These are phyloP conservation scores for Gephyroberyx darwinii DNA, from an alignment of 2,797 vertebrate species.

Conservation along the genomic window DNA sequence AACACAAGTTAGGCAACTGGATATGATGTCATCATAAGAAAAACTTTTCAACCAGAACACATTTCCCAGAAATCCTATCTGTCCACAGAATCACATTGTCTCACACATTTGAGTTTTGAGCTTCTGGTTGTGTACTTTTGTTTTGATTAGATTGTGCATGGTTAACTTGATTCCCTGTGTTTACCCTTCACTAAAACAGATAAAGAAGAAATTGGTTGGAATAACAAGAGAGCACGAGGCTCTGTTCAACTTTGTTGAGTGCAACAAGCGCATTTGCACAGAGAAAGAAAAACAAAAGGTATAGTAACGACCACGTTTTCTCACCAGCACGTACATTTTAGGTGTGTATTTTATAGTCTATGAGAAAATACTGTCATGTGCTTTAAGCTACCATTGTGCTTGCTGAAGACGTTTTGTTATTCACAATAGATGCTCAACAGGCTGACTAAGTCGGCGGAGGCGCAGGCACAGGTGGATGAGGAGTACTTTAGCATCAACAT, in stretches of 20 bases:
- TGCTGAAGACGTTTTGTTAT: neutral
- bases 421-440: constrained; percentile 85
- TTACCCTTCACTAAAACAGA: constrained; percentile 66
- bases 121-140: no score
- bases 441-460: constrained; percentile 88
- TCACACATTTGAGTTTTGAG: no score
- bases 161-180: constrained; percentile 10
- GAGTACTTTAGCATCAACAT: constrained; percentile 89
- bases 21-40: neutral
- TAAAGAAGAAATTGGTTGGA: constrained; percentile 86
- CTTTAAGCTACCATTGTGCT: neutral
- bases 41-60: neutral
- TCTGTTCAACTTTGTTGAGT: constrained; percentile 87
- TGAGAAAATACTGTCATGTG: neutral
- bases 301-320: neutral
- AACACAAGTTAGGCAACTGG: neutral
- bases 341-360: neutral
- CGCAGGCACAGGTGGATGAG: constrained; percentile 85
- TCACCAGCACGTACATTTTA: neutral
- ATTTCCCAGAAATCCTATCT: no score
- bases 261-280: constrained; percentile 82
- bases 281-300: constrained; percentile 90
- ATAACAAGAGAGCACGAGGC: constrained; percentile 87
- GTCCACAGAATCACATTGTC: no score
- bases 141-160: no score